Evolutionary conservation across 2,113 vertebrate species (phyloP).

Genomic region (Petaurus breviceps): DNA sequence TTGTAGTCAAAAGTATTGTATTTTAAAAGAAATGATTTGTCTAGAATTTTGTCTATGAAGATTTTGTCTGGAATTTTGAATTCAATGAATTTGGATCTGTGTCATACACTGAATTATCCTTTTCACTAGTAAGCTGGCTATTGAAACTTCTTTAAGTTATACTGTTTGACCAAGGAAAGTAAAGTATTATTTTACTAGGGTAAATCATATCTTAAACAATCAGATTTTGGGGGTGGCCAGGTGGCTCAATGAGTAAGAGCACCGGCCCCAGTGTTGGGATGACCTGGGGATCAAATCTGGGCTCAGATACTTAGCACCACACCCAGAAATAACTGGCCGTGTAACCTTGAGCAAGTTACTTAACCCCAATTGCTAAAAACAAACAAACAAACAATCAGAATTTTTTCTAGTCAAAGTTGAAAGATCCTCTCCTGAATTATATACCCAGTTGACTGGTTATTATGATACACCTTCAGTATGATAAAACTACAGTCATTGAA

Average conservation of each 20-base stretch:
- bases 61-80: background rate
- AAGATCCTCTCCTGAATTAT: background rate
- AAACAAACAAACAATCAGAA: conserved; percentile 45
- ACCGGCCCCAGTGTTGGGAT: no score
- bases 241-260: no score
- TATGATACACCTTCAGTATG: background rate
- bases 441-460: background rate
- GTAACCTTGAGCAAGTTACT: no score
- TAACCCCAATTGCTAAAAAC: no score
- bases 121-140: background rate
- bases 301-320: no score
- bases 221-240: no score
- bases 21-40: background rate
- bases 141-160: background rate
- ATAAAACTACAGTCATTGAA: background rate
- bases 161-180: background rate
- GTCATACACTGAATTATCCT: background rate
- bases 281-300: no score
- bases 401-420: background rate
- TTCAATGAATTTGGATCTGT: background rate
- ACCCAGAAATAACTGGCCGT: no score
- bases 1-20: background rate
- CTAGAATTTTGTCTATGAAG: background rate
- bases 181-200: background rate
- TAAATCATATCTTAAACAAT: conserved; percentile 29